These are phyloP conservation scores for Neopipo cinnamomea DNA, from an alignment of 2,113 vertebrate genomes.

Conservation along the genomic window DNA sequence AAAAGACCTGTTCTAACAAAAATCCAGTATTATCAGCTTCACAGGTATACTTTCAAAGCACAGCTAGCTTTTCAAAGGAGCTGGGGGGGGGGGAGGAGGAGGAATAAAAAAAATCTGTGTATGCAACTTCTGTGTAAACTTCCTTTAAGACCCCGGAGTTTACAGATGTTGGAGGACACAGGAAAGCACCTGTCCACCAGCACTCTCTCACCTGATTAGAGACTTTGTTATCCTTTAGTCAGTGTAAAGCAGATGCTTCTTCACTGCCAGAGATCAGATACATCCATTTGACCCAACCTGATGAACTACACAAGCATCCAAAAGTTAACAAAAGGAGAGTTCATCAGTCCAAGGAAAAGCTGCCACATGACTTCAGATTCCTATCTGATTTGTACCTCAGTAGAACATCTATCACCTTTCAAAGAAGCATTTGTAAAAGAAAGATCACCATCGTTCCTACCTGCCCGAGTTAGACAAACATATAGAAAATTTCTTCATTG, in stretches of 20 bases:
- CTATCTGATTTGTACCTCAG: constrained; percentile 17
- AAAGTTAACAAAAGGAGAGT: constrained; percentile 36
- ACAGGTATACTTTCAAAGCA: not conserved
- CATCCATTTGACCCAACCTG: not conserved
- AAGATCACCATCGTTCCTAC: not conserved
- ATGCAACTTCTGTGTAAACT: constrained; percentile 28
- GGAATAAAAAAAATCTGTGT: not conserved
- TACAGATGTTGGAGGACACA: not conserved
- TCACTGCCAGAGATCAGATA: not conserved
- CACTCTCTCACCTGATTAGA: not conserved
- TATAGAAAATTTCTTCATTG: not conserved
- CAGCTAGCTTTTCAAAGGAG: not conserved
- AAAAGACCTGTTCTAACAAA: not conserved
- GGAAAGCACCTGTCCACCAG: constrained; percentile 19
- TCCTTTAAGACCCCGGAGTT: not conserved
- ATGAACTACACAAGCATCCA: not conserved
- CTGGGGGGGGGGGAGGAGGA: fast-evolving
- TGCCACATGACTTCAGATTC: constrained; percentile 5
- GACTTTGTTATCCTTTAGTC: constrained; percentile 2
- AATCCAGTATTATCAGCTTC: not conserved
- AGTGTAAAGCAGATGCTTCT: not conserved
- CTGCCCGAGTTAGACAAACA: not conserved
- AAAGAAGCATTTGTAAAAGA: not conserved
- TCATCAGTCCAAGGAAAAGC: not conserved
- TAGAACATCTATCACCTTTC: constrained; percentile 18